Conservation (phyloP, 2,888 invertebrate species). For the Andrena dorsata region DNA sequence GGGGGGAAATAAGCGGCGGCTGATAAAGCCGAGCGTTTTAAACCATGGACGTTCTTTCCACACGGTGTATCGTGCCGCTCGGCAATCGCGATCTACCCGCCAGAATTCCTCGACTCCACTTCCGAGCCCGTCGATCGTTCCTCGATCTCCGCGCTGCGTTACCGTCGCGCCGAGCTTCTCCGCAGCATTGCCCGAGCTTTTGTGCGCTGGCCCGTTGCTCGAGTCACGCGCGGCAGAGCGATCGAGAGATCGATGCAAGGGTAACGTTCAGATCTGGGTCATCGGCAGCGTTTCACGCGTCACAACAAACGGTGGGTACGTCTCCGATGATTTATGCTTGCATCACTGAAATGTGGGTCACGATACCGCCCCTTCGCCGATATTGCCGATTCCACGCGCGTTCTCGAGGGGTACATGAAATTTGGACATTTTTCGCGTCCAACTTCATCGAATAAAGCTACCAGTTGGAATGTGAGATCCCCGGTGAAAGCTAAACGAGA, state of each 20-base stretch:
- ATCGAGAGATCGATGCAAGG: constrained; percentile 37
- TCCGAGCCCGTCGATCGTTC: not conserved
- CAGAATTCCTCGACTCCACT: not conserved
- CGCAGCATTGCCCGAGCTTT: not conserved
- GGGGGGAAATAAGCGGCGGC: constrained; percentile 8
- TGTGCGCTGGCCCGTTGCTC: not conserved
- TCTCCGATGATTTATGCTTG: constrained; percentile 54
- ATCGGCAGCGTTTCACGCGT: constrained; percentile 58
- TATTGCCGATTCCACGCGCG: constrained; percentile 21
- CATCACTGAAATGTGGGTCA: constrained; percentile 62
- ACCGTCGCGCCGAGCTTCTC: not conserved
- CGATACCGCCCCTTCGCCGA: constrained; percentile 31
- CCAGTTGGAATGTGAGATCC: too few relatives aligned
- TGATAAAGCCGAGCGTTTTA: constrained; percentile 58
- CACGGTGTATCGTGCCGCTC: constrained; percentile 1
- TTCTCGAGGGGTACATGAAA: not conserved
- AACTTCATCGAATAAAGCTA: too few relatives aligned
- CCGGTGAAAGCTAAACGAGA: too few relatives aligned
- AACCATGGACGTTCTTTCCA: constrained; percentile 38
- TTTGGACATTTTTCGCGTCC: not conserved
- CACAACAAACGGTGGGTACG: constrained; percentile 59
- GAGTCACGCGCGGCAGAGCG: constrained; percentile 2
- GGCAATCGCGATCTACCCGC: not conserved
- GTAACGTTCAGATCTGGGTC: constrained; percentile 59
- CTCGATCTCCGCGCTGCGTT: not conserved